A percentile compares a stretch with the other conserved stretches of the same genome.
phyloP scores from a whole-genome alignment of 2,797 vertebrate genomes.

The Ceryle rudis region DNA sequence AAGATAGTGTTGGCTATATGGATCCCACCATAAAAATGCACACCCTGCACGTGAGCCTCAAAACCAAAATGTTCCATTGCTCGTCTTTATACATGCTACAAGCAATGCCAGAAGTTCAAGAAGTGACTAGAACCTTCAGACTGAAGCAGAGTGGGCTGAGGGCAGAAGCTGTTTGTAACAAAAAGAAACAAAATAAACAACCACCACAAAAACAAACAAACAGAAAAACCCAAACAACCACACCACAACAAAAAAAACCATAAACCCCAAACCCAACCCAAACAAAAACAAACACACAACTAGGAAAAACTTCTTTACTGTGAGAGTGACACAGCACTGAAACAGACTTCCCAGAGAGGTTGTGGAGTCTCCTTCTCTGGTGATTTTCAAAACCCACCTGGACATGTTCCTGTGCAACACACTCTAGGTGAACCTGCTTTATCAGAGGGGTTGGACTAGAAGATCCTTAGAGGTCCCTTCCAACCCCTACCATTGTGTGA shows the following conservation, averaged over 20 bases:
- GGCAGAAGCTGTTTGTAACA: not conserved
- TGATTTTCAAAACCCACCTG: not conserved
- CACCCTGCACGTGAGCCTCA: not conserved
- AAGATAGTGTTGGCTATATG: not conserved
- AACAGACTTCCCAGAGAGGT: not conserved
- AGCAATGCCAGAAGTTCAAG: not conserved
- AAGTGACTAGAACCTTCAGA: not conserved
- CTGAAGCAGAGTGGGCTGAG: not conserved
- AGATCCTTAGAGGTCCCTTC: not conserved
- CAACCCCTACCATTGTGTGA: not conserved
- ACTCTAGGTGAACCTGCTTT: not conserved
- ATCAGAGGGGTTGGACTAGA: not conserved
- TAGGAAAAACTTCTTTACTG: not conserved
- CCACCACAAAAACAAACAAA: too few species aligned
- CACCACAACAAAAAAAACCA: too few species aligned
- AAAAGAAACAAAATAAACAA: not conserved
- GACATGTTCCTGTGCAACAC: not conserved
- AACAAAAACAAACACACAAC: not conserved
- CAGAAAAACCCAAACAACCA: too few species aligned
- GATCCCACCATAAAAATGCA: not conserved
- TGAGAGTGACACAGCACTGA: not conserved
- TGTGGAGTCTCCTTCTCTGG: not conserved
- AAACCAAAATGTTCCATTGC: fast-evolving
- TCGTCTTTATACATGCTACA: not conserved
- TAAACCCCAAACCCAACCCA: too few species aligned